phyloP scores from a whole-genome alignment of 2,113 vertebrate genomes.

The Sarotherodon lohbergeri region DNA sequence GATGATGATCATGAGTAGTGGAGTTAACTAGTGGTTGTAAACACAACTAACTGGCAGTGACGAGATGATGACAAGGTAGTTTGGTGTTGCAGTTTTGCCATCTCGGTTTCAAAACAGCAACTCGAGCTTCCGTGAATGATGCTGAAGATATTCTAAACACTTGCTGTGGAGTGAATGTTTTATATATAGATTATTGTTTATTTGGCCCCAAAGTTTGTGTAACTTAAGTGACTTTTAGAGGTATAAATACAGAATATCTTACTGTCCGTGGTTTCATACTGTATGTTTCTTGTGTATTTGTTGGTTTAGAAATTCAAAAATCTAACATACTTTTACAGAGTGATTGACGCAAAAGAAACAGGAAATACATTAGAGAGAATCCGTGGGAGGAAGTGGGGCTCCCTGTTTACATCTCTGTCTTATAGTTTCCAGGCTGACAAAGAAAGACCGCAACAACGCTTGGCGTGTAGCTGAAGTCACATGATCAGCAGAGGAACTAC shows the following conservation, averaged over 20 bases:
- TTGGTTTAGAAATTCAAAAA: neutral
- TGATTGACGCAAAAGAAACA: neutral
- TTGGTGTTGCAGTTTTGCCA: constrained; percentile 3
- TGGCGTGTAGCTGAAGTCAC: constrained; percentile 52
- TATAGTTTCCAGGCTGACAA: constrained; percentile 64
- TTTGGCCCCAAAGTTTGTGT: neutral
- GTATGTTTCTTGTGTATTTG: neutral
- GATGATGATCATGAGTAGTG: neutral
- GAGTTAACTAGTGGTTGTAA: neutral
- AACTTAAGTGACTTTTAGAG: neutral
- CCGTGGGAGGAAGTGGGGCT: constrained; percentile 63
- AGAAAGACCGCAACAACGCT: constrained; percentile 41
- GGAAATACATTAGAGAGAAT: constrained; percentile 55
- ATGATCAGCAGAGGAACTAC: constrained; percentile 52
- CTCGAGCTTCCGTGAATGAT: constrained; percentile 7
- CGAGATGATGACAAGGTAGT: neutral
- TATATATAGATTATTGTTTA: neutral
- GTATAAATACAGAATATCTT: neutral
- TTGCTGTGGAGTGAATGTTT: neutral
- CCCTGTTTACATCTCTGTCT: constrained; percentile 52
- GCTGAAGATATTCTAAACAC: neutral
- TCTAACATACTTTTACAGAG: neutral
- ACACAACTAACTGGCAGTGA: constrained; percentile 35
- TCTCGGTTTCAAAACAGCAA: constrained; percentile 31
- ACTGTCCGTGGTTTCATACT: neutral